Evolutionary conservation across 2,113 vertebrate species (phyloP).

Genomic region (Marmota monax): DNA sequence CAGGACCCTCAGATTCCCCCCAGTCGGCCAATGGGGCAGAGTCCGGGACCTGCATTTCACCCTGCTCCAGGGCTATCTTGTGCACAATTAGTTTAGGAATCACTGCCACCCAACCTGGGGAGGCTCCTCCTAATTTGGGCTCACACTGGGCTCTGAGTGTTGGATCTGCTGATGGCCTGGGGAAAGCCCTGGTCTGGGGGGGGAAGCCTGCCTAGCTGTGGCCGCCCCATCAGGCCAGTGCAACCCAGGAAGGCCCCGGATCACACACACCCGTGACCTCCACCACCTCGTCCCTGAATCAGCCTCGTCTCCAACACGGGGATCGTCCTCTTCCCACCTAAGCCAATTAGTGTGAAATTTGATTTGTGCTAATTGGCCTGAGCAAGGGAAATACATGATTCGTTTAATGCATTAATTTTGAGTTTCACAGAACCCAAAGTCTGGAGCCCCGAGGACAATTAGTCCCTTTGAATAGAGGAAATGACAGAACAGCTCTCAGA

Average conservation of each 20-base stretch:
- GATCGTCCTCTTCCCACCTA: not conserved
- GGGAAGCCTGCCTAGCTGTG: fast-evolving
- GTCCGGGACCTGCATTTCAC: not conserved
- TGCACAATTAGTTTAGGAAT: not conserved
- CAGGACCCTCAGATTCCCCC: not conserved
- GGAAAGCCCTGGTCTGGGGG: no score
- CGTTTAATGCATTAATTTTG: slow-evolving; percentile 57
- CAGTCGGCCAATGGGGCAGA: not conserved
- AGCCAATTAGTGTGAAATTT: slow-evolving; percentile 67
- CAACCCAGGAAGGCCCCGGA: fast-evolving
- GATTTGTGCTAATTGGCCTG: slow-evolving; percentile 56
- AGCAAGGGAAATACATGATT: slow-evolving; percentile 61
- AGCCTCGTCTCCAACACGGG: not conserved
- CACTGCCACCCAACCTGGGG: not conserved
- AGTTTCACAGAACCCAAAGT: slow-evolving; percentile 46
- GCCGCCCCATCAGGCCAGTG: fast-evolving
- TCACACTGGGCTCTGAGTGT: not conserved
- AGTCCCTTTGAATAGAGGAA: not conserved
- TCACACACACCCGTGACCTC: fast-evolving
- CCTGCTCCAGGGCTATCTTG: not conserved
- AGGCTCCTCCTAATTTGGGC: not conserved
- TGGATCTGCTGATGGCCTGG: no score
- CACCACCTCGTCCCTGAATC: not conserved
- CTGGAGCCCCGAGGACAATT: slow-evolving; percentile 35
- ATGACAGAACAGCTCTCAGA: not conserved